Base-by-base conservation (phyloP, 2,888 invertebrate species). In the Athrips mouffetella region DNA sequence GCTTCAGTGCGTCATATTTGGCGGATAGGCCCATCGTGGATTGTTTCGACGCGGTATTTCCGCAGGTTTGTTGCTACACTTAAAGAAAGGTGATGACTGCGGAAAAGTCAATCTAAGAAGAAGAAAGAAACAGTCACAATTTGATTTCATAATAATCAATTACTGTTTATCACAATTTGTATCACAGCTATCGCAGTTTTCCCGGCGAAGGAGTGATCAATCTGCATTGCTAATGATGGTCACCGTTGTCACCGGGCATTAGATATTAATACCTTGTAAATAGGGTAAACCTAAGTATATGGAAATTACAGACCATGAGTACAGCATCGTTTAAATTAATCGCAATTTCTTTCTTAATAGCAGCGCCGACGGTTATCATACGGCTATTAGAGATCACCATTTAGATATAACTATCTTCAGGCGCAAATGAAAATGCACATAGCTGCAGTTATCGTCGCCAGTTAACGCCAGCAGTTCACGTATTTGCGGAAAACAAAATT, bases 151-250 rank as follows among this genome's bases (percentile, higher is more conserved):
- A 23, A 30, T 30, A 30, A 44, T 44, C 29, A 10, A 18, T 29
- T 44, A 44, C n/a, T n/a, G n/a, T 44, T 30, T 16, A 30, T 35
- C 46, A n/a, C 16, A 6, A 16, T 33, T 13, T 46, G 18, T 16
- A 37, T 16, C 10, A 33, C 27, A 4, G 25, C 16, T 46, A 27
- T 47, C 29, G 40, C 42, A 29, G 23, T 30, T n/a, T 31, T 41
- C 31, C 27, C 42, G 16, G 30, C 18, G 33, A 39, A 29, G n/a
- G n/a, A n/a, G 45, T 45, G 30, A 40, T 41, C 44, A 45, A 55
- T 52, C 47, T 55, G 50, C 52, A 52, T 50, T 47, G 40, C 48
- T 55, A 52, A 55, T 50, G 50, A 48, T 40, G 8, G 35, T 10
- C 15, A 16, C 50, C 21, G 30, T 29, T 41, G 29, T 27, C 40